Evolutionary conservation across 2,797 vertebrate species (phyloP), one percentile per base, ranked within the genome.

Genomic region (Chelmon rostratus): DNA sequence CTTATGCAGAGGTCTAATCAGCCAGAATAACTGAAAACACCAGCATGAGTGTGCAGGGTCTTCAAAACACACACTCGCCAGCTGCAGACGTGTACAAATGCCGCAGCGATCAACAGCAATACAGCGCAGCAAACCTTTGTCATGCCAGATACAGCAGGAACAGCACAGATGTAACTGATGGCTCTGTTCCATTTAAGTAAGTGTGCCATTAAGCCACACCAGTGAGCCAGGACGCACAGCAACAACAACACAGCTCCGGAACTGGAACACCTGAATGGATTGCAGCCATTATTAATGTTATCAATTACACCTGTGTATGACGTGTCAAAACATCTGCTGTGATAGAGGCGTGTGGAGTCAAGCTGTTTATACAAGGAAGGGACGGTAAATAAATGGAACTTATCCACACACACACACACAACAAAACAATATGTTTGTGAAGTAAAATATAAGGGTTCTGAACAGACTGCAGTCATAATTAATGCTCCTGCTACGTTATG

Each of bases 151-250:
- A 28, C 28, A 28, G 28, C 28, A 28, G 28, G 28, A 28, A 28
- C 28, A 28, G 28, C 28, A 28, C 28, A 28, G 28, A 28, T 28
- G 28, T 28, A 28, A 28, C 28, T 28, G 28, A 28, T 28, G 28
- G 28, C 28, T 3, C 28, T 28, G 28, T 28, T 28, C 28, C 3
- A 28, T 28, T 28, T 28, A 3, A 28, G 28, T 28, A 28, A 28
- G 28, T 28, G 3, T 28, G 28, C 28, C 28, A 28, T 28, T 28
- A 28, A 28, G 28, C 28, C 28, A 28, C 2, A 2, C 28, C 28
- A 28, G 28, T 37, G 66, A 73, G 46, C 4, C 69, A 53, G 21
- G 25, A 37, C 65, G 44, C 21, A 53, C 38, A 54, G 31, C n/a
- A 62, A 38, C n/a, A 72, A 35, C 21, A 66, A 40, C 9, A 18